Evolutionary conservation across 2,888 invertebrate genomes (phyloP).

Genomic region (Glaucopsyche alexis): DNA sequence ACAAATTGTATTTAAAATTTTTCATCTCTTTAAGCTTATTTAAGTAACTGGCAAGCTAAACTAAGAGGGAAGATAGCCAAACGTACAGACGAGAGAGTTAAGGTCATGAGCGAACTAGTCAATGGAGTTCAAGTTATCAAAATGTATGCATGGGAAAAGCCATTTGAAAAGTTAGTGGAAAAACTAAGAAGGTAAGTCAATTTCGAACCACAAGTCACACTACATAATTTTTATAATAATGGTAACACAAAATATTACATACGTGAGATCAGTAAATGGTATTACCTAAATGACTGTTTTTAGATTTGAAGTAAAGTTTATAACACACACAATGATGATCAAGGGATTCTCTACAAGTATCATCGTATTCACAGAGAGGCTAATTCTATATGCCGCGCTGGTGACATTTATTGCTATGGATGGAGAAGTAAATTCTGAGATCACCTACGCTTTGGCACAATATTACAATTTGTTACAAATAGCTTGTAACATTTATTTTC

Average conservation of each 20-base stretch:
- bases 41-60: slow-evolving; percentile 65
- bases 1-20: not conserved
- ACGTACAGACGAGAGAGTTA: slow-evolving; percentile 86
- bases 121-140: slow-evolving; percentile 89
- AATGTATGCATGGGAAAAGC: slow-evolving; percentile 92
- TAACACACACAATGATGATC: slow-evolving; percentile 83
- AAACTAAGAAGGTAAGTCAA: slow-evolving; percentile 79
- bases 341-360: slow-evolving; percentile 82
- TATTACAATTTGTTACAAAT: slow-evolving; percentile 87
- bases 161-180: slow-evolving; percentile 84
- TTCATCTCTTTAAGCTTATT: slow-evolving; percentile 54
- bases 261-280: not conserved
- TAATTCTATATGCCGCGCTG: slow-evolving; percentile 89
- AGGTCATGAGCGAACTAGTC: slow-evolving; percentile 89
- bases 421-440: slow-evolving; percentile 78
- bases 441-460: slow-evolving; percentile 87
- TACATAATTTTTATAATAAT: too few relatives aligned
- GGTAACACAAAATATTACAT: not conserved
- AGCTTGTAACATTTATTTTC: slow-evolving; percentile 83
- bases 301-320: slow-evolving; percentile 84
- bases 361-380: slow-evolving; percentile 90
- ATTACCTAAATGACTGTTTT: slow-evolving; percentile 32
- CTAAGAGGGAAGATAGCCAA: slow-evolving; percentile 81
- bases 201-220: not conserved
- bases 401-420: slow-evolving; percentile 85